These are phyloP conservation scores for Epirrhoe tristata DNA, from an alignment of 2,888 invertebrate genomes.

Conservation along the genomic window DNA sequence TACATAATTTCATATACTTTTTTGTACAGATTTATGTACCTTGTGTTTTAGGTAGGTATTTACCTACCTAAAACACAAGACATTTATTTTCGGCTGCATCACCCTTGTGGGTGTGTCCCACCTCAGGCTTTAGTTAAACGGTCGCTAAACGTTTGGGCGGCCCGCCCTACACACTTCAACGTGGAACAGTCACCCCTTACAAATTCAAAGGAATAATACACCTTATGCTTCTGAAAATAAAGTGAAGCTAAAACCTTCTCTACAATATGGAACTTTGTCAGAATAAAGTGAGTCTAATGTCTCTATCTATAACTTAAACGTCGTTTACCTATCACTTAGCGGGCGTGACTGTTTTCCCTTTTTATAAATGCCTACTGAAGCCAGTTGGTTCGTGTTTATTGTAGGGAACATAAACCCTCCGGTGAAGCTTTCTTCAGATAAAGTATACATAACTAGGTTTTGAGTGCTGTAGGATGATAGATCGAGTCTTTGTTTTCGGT, in stretches of 20 bases:
- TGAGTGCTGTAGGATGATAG: too few relatives aligned
- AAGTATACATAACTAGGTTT: too few relatives aligned
- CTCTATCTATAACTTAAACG: slow-evolving; percentile 76
- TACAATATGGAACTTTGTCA: slow-evolving; percentile 61
- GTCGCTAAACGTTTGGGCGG: slow-evolving; percentile 85
- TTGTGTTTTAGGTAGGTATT: too few relatives aligned
- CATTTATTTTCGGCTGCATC: slow-evolving; percentile 32
- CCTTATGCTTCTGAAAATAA: slow-evolving; percentile 50
- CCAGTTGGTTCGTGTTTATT: slow-evolving; percentile 20
- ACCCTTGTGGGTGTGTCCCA: slow-evolving; percentile 78
- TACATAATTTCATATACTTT: too few relatives aligned
- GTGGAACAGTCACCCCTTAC: slow-evolving; percentile 56
- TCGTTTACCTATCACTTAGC: slow-evolving; percentile 64
- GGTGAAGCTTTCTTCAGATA: background rate
- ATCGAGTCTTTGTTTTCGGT: too few relatives aligned
- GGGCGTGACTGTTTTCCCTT: slow-evolving; percentile 67
- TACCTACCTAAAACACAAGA: background rate
- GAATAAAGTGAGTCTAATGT: slow-evolving; percentile 59
- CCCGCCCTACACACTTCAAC: slow-evolving; percentile 78
- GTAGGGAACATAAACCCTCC: background rate
- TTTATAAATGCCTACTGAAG: slow-evolving; percentile 44
- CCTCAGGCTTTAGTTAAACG: slow-evolving; percentile 78
- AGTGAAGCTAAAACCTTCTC: slow-evolving; percentile 40
- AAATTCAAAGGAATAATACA: slow-evolving; percentile 45
- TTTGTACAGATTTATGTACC: too few relatives aligned